Percentiles rank a stretch among this genome's conserved stretches.
phyloP scores from a whole-genome alignment of 2,888 invertebrate genomes.

The Andrena dorsata region DNA sequence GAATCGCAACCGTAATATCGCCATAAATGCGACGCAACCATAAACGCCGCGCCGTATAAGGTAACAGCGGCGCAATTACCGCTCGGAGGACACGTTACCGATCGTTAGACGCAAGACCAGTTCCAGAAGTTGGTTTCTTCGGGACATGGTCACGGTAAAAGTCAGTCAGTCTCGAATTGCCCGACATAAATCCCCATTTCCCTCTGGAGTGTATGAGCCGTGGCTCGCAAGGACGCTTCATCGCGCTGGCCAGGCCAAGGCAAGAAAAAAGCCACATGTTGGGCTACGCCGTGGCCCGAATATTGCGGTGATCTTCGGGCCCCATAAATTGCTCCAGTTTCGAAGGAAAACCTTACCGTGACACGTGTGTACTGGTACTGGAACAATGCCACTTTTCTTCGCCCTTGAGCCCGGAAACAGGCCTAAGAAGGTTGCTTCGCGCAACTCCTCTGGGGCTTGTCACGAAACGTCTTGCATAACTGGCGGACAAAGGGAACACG shows the following conservation, averaged over 20 bases:
- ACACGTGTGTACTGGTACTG: slow-evolving; percentile 74
- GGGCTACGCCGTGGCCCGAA: slow-evolving; percentile 65
- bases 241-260: slow-evolving; percentile 29
- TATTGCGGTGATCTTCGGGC: slow-evolving; percentile 75
- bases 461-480: slow-evolving; percentile 26
- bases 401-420: slow-evolving; percentile 28
- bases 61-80: neutral
- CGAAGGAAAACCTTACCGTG: slow-evolving; percentile 73
- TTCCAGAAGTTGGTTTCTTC: neutral
- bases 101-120: neutral
- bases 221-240: slow-evolving; percentile 76
- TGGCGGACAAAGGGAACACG: slow-evolving; percentile 23
- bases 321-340: slow-evolving; percentile 83
- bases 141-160: slow-evolving; percentile 3
- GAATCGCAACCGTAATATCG: neutral
- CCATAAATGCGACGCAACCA: neutral
- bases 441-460: neutral
- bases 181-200: slow-evolving; percentile 68
- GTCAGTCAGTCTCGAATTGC: slow-evolving; percentile 26
- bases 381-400: slow-evolving; percentile 76
- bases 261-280: slow-evolving; percentile 69
- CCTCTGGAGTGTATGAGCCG: slow-evolving; percentile 53
- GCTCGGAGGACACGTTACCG: neutral
- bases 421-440: slow-evolving; percentile 4
- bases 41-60: neutral